Base-by-base conservation (phyloP, 2,888 invertebrate species). In the Alloscopus bannaensis region DNA sequence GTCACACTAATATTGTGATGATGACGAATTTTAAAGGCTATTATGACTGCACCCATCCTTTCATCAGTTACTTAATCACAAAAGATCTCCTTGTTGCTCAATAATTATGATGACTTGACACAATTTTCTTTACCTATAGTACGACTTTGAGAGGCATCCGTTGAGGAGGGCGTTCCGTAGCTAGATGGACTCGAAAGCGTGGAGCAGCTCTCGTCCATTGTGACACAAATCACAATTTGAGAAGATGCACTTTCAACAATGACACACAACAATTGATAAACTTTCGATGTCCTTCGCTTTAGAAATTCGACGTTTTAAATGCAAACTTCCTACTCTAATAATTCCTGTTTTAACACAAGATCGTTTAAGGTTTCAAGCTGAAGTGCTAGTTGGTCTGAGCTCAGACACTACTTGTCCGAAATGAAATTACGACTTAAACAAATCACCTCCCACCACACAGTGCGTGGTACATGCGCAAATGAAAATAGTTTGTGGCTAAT, bases 161-260 rank as follows among this genome's bases (percentile, higher is more conserved):
- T 20, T 24, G 55, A 55, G 6, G 55, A 55, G 1, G 55, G 55
- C 3, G 55, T 55, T 2, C 55, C 55, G 28, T 55, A 55, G 55
- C 55, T 55, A 1, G 55, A 55, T 24, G 55, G 55, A 26, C 55
- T 55, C 11, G 55, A 55, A 4, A 55, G 1, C 6, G 11, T 6
- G n/a, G 8, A 11, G n/a, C n/a, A 4, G n/a, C 47, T 47, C 8
- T n/a, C 11, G 18, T 47, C 47, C 47, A 47, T 47, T 11, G 8
- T n/a, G 18, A 4, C n/a, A 6, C 11, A n/a, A 11, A n/a, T 47
- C 47, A 47, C 47, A 36, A 36, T 36, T 36, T 36, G 13, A 13
- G 13, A 36, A 36, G 13, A 36, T 8, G 13, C 36, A 36, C 36
- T 47, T 47, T 47, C 8, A 47, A 47, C 8, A 47, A 11, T n/a